phyloP scores from a whole-genome alignment of 64 coral and sea anemone genomes.

The Catalaphyllia jardinei region DNA sequence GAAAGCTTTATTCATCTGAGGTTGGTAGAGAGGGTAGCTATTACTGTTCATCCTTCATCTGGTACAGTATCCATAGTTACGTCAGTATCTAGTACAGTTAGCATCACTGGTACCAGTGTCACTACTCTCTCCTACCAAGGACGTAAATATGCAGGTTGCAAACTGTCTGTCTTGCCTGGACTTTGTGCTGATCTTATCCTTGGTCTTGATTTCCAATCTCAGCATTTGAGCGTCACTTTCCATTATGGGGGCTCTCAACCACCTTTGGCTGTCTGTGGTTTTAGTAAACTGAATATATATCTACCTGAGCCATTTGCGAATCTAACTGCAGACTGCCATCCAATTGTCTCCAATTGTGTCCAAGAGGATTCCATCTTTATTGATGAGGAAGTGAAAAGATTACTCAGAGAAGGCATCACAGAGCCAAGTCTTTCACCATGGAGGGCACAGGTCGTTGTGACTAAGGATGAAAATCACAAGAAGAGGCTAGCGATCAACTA shows the following conservation, averaged over 20 bases:
- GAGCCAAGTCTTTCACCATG: constrained; percentile 67
- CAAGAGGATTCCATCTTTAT: constrained; percentile 53
- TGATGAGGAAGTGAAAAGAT: constrained; percentile 56
- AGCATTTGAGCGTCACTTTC: constrained; percentile 45
- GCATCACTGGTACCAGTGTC: no score
- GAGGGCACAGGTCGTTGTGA: constrained; percentile 69
- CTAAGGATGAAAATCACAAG: constrained; percentile 69
- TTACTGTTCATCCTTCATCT: no score
- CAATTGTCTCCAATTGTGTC: constrained; percentile 53
- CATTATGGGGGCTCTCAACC: not conserved
- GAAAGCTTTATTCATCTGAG: no score
- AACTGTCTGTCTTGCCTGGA: no score
- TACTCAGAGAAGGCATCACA: constrained; percentile 67
- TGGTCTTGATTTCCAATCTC: constrained; percentile 51
- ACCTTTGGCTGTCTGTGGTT: constrained; percentile 23
- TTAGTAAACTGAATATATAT: constrained; percentile 25
- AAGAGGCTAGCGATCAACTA: constrained; percentile 67
- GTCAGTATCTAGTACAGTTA: no score
- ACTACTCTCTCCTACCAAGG: no score
- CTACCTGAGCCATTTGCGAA: constrained; percentile 64
- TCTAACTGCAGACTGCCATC: constrained; percentile 53
- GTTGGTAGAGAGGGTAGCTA: no score
- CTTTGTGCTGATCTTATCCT: constrained; percentile 39
- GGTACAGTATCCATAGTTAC: no score
- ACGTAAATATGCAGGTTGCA: no score